Base-by-base conservation (phyloP, 2,797 vertebrate genomes). In the Tarsius wallacei region DNA sequence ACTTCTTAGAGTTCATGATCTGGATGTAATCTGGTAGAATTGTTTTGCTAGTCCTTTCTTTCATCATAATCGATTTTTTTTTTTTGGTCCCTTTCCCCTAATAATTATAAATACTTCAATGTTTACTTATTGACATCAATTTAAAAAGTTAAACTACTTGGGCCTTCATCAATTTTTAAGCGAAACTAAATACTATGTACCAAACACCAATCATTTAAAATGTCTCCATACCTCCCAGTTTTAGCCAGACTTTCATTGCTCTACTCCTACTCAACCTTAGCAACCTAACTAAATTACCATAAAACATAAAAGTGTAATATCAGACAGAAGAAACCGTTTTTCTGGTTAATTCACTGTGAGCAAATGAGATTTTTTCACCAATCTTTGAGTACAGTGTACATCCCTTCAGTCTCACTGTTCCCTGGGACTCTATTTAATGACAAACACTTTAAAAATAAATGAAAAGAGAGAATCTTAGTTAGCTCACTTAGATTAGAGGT, bases 171-270 rank as follows among this genome's bases (percentile, higher is more conserved):
- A 71, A 77, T 36, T 93, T 53, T 1, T 5, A 96, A 61, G 31
- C 86, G 82, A 49, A 95, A 66, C 51, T 33, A 95, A 94, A 53
- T 93, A 86, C 12, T 15, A n/a, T 78, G 61, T 93, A 94, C 28
- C 8, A n/a, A 96, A 64, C 12, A 87, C 26, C 4, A 88, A 47
- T 5, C 55, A 85, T 91, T 97, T 76, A 93, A 96, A 93, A 87
- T 57, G 2, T 80, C 51, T 89, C 57, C 53, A 55, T 22, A 55
- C 24, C 76, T 91, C 61, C 21, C 80, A 94, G 77, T 77, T 71
- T 66, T 78, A 90, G 61, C 61, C 17, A 78, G 15, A 68, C 4
- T 55, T 15, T 74, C 55, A 82, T 66, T 81, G 11, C 31, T 96
- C 26, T 31, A 86, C 16, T 11, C 1, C 22, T 19, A 91, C 2